Evolutionary conservation across 2,113 vertebrate genomes (phyloP), one percentile per base, ranked within the genome.

Genomic region (Terrapene triunguis): DNA sequence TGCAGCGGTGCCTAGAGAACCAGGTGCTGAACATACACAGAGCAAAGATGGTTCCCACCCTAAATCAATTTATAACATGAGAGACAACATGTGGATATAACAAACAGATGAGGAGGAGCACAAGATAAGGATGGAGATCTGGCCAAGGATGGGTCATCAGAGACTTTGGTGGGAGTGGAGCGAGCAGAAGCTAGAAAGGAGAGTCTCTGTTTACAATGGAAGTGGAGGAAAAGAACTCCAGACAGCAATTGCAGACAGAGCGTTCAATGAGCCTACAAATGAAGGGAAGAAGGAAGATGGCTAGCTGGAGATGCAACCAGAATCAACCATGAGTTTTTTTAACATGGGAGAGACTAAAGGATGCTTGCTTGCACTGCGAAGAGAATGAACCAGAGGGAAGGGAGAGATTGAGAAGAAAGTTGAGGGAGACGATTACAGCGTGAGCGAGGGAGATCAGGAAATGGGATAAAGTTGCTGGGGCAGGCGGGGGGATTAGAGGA

Each of bases 381-480:
- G 44, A 83, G 72, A 84, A 21, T 90, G 88, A 87, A 89, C 16
- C 25, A 24, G 79, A 69, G 55, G 65, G 24, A 27, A 80, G 80
- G 55, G 65, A 72, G 16, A 24, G 13, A 47, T 53, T 47, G 17
- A 19, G 84, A 74, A n/a, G 29, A 44, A 80, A 69, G 1, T 27
- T 3, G 82, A 86, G 1, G 44, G 84, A 84, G 88, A 24, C 1
- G 24, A 57, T 57, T 24, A 57, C 9, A 4, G 55, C 55, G 10
- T 69, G 89, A 76, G 27, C 16, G 85, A 79, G 44, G 27, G 76
- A 0, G 4, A 9, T 80, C 59, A 81, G 59, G 53, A 53, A 51
- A 85, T 6, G 13, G 0, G 0, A 0, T 44, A 27, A 4, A 44
- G 6, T 8, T 83, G 19, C 74, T 89, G 82, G 32, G 83, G 50